Percentiles rank a stretch among this genome's conserved stretches.
phyloP scores from a whole-genome alignment of 1,140 invertebrate species.

The Archivesica marissinica region DNA sequence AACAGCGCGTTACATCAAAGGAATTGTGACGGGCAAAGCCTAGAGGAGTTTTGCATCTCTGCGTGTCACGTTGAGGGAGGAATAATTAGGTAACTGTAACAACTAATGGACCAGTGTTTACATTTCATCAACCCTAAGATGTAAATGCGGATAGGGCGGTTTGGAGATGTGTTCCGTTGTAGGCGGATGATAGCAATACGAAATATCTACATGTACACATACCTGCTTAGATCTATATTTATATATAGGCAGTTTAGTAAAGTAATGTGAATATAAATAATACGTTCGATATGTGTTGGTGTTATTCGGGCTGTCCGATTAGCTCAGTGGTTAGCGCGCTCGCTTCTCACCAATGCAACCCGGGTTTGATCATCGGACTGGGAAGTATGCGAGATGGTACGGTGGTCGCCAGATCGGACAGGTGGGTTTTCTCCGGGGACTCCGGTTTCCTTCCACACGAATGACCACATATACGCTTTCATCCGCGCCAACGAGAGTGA shows the following conservation, averaged over 20 bases:
- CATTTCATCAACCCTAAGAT: slow-evolving; percentile 53
- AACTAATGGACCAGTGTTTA: slow-evolving; percentile 56
- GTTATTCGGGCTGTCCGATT: too few species aligned
- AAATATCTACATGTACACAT: not conserved
- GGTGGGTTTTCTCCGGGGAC: too few species aligned
- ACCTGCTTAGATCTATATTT: not conserved
- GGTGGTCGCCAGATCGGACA: too few species aligned
- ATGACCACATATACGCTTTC: too few species aligned
- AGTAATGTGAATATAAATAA: not conserved
- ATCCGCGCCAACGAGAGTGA: too few species aligned
- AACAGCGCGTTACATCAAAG: slow-evolving; percentile 15
- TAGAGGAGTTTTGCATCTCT: not conserved
- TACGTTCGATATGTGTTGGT: not conserved
- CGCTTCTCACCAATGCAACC: too few species aligned
- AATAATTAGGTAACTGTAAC: slow-evolving; percentile 46
- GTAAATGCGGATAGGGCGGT: slow-evolving; percentile 48
- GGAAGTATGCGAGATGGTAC: too few species aligned
- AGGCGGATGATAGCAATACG: not conserved
- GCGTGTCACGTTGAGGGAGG: slow-evolving; percentile 2
- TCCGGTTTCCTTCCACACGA: too few species aligned
- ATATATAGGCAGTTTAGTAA: not conserved
- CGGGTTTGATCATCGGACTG: too few species aligned
- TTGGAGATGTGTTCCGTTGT: slow-evolving; percentile 3
- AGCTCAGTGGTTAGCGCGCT: too few species aligned
- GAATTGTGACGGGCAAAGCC: not conserved